Base-by-base conservation (phyloP, 2,113 vertebrate species). In the Campylomormyrus numenius region DNA sequence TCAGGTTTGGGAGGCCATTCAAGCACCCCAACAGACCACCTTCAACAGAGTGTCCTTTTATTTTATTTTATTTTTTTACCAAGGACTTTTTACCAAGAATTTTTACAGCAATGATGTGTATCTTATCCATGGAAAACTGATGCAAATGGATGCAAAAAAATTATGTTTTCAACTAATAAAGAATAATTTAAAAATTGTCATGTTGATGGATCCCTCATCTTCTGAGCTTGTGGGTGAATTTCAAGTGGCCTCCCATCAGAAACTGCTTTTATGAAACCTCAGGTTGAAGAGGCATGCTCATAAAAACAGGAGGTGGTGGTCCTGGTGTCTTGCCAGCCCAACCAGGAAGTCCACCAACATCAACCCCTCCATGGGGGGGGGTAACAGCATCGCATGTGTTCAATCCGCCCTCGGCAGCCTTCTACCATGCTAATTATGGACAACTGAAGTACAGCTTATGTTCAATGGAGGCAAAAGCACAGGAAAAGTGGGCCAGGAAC, bases 1-100 rank as follows among this genome's bases (percentile, higher is more conserved):
- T 74, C 31, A 74, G 3, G 11, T 92, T 88, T 90, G 87, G 90
- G 91, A 39, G 17, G 35, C 31, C 0, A 39, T 45, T 92, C 24
- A 88, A 91, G 88, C 42, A 66, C 53, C 31, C 11, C 74, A 35
- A 31, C 27, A 90, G 39, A 6, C 17, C 19, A 48, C 46, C 88
- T 42, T 49, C 66, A 74, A 39, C 21, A 31, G 58, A 80, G 31
- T 39, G 74, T 80, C 13, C 11, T 24, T 58, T 62, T 62, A 62
- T 62, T n/a, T 62, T n/a, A 56, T 56, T 52, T 56, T 11, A 49
- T 5, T 56, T 56, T 56, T 56, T 56, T 56, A 56, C 19, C 19
- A 17, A 21, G 5, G 17, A 70, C n/a, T 27, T 31, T 27, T 39
- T 39, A 39, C 39, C 39, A 39, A n/a, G 62, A 70, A 31, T 74